Evolutionary conservation across 2,888 invertebrate species (phyloP).

Genomic region (Neoascia interrupta): DNA sequence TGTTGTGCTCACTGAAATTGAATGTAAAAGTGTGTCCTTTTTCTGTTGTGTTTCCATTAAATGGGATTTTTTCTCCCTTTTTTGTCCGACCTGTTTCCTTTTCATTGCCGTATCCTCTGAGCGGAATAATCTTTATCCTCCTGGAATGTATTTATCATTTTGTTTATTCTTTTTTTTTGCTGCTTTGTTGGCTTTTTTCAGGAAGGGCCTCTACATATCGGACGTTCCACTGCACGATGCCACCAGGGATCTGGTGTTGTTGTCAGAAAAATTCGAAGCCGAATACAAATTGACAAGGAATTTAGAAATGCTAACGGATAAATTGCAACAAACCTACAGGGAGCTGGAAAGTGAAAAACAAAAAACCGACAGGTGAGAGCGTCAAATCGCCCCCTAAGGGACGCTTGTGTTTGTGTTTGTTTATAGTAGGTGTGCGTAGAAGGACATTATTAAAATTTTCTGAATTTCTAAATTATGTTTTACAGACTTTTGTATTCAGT

Average conservation of each 20-base stretch:
- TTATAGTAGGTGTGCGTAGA: too few species aligned
- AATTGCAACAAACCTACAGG: conserved; percentile 95
- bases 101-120: conserved; percentile 34
- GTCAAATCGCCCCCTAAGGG: too few species aligned
- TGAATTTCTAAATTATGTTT: conserved; percentile 12
- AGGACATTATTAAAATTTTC: conserved; percentile 62
- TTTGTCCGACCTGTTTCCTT: neutral
- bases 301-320: conserved; percentile 95
- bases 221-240: conserved; percentile 98
- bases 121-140: conserved; percentile 40
- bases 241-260: conserved; percentile 94
- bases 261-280: conserved; percentile 98
- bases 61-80: neutral
- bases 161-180: conserved; percentile 43
- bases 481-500: conserved; percentile 94
- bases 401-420: too few species aligned
- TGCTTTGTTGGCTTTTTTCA: too few species aligned
- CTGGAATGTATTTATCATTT: conserved; percentile 52
- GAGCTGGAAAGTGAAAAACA: conserved; percentile 96
- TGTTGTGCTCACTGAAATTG: conserved; percentile 30
- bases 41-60: conserved; percentile 28
- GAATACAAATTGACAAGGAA: conserved; percentile 97
- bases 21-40: conserved; percentile 37
- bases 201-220: conserved; percentile 94
- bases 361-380: conserved; percentile 92